A percentile compares a stretch with the other conserved stretches of the same genome.
Conservation (phyloP, 2,113 vertebrate species). For the Myxocyprinus asiaticus region DNA sequence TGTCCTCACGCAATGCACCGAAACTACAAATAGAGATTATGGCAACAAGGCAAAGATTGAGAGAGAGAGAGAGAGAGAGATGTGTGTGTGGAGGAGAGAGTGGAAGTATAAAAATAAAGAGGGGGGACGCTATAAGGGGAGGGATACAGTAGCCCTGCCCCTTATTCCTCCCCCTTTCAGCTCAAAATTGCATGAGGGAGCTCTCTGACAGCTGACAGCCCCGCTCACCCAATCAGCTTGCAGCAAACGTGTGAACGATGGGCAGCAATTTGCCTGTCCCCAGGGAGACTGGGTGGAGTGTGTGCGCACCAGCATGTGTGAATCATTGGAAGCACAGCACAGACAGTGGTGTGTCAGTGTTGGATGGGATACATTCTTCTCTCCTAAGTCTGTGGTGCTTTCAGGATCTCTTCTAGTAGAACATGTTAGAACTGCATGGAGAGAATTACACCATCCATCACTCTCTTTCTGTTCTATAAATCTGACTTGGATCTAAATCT, state of each 20-base stretch:
- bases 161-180: neutral
- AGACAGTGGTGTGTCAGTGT: neutral
- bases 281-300: conserved; percentile 52
- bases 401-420: neutral
- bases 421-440: conserved; percentile 6
- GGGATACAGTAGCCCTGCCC: neutral
- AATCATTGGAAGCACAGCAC: conserved; percentile 43
- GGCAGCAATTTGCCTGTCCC: conserved; percentile 65
- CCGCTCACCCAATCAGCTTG: conserved; percentile 57
- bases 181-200: neutral
- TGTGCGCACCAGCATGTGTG: conserved; percentile 51
- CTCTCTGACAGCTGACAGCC: conserved; percentile 59
- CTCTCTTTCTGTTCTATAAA: neutral
- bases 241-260: conserved; percentile 34
- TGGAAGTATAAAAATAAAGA: neutral
- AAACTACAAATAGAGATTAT: conserved; percentile 14
- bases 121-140: neutral
- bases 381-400: neutral
- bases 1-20: too few relatives aligned
- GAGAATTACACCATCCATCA: neutral
- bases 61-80: neutral
- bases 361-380: conserved; percentile 42
- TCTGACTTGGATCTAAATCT: neutral
- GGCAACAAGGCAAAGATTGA: neutral
- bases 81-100: neutral